phyloP scores from a whole-genome alignment of 2,113 vertebrate genomes.

The Tamias sibiricus region DNA sequence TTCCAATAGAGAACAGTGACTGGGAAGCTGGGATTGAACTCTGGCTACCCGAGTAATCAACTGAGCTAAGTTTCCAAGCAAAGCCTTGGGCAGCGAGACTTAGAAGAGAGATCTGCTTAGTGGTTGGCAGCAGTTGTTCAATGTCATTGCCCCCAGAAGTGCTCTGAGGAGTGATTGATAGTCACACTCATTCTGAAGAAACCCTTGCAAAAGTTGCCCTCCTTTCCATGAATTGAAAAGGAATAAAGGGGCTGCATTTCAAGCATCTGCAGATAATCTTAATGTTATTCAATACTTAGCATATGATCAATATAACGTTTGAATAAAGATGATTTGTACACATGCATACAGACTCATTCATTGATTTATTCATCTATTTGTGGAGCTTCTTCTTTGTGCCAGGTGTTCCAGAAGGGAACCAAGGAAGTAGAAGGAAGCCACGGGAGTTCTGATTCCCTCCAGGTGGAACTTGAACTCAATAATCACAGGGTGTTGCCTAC shows the following conservation, averaged over 20 bases:
- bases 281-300: not conserved
- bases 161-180: not conserved
- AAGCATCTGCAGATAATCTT: not conserved
- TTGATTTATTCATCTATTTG: not conserved
- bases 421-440: not conserved
- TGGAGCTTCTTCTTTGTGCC: not conserved
- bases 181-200: not conserved
- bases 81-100: not conserved
- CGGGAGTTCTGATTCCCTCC: not conserved
- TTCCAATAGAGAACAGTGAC: not conserved
- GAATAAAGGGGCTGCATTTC: not conserved
- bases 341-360: not conserved
- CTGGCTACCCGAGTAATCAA: not conserved
- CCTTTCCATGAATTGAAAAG: not conserved
- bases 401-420: not conserved
- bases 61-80: not conserved
- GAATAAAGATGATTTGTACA: not conserved
- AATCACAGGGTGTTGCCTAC: not conserved
- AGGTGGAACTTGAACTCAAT: not conserved
- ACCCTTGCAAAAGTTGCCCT: not conserved
- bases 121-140: not conserved
- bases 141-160: rapidly evolving
- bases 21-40: not conserved
- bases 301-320: not conserved
- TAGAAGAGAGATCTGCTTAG: not conserved